These are phyloP conservation scores for Cataglyphis cursor DNA, from an alignment of 2,888 invertebrate species.

Conservation along the genomic window DNA sequence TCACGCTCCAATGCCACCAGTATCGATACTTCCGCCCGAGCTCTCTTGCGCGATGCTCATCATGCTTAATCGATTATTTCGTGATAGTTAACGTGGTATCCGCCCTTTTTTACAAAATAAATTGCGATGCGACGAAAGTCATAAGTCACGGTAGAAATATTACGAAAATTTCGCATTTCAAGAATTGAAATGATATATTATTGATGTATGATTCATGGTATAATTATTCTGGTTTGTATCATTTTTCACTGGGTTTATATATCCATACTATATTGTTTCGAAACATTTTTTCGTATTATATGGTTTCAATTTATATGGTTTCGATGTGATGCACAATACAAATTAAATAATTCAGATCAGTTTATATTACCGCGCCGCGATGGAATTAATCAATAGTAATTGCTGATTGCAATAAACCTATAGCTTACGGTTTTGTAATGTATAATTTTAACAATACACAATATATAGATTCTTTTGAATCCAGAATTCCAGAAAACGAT, in stretches of 20 bases:
- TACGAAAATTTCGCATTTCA: background rate
- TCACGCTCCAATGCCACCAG: conserved; percentile 1
- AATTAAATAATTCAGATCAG: conserved; percentile 30
- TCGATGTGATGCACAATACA: conserved; percentile 4
- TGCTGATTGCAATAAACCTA: conserved; percentile 36
- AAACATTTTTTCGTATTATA: background rate
- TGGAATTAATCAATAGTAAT: conserved; percentile 36
- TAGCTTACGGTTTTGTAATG: conserved; percentile 32
- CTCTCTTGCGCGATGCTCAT: conserved; percentile 19
- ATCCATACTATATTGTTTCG: background rate
- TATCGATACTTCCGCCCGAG: conserved; percentile 3
- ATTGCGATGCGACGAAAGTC: background rate
- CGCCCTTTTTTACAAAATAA: background rate
- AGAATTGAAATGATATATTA: background rate
- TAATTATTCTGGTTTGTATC: conserved; percentile 12
- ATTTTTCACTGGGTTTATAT: background rate
- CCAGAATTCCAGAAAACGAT: background rate
- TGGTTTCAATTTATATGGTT: background rate
- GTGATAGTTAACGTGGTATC: background rate
- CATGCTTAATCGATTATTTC: conserved; percentile 5
- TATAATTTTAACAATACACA: conserved; percentile 20
- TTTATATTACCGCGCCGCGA: conserved; percentile 1
- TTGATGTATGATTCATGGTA: background rate
- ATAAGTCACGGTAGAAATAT: background rate
- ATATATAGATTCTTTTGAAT: conserved; percentile 38